These are phyloP conservation scores for Thymelicus lineola DNA, from an alignment of 2,888 invertebrate genomes.

Conservation along the genomic window DNA sequence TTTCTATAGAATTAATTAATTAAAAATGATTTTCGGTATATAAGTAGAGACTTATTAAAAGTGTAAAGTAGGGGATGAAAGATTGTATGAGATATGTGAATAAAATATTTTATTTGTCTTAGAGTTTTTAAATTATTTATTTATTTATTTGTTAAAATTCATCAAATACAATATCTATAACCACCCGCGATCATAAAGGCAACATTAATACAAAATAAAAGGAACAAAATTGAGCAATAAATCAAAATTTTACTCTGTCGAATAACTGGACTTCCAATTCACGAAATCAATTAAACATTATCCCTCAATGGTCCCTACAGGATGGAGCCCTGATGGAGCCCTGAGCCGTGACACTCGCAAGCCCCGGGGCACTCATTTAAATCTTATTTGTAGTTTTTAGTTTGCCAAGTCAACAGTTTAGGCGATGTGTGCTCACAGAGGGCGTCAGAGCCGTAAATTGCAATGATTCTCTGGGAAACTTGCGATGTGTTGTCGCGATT, in stretches of 20 bases:
- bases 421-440: slow-evolving; percentile 48
- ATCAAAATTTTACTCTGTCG: slow-evolving; percentile 6
- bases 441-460: slow-evolving; percentile 52
- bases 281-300: slow-evolving; percentile 31
- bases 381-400: slow-evolving; percentile 82
- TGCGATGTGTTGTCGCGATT: slow-evolving; percentile 6
- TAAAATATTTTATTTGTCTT: too few species aligned
- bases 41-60: too few species aligned
- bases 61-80: too few species aligned
- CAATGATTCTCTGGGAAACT: slow-evolving; percentile 30
- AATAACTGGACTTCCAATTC: slow-evolving; percentile 10
- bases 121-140: too few species aligned
- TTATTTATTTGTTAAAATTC: too few species aligned
- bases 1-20: too few species aligned
- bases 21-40: too few species aligned
- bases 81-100: too few species aligned
- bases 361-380: slow-evolving; percentile 67
- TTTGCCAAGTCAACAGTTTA: slow-evolving; percentile 71
- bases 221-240: background rate
- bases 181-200: too few species aligned
- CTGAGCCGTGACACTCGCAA: slow-evolving; percentile 20
- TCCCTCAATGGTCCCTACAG: slow-evolving; percentile 46
- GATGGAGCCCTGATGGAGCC: slow-evolving; percentile 34
- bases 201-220: too few species aligned
- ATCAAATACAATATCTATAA: too few species aligned